Base-by-base conservation (phyloP, 1,140 invertebrate genomes). In the Drosophila funebris region DNA sequence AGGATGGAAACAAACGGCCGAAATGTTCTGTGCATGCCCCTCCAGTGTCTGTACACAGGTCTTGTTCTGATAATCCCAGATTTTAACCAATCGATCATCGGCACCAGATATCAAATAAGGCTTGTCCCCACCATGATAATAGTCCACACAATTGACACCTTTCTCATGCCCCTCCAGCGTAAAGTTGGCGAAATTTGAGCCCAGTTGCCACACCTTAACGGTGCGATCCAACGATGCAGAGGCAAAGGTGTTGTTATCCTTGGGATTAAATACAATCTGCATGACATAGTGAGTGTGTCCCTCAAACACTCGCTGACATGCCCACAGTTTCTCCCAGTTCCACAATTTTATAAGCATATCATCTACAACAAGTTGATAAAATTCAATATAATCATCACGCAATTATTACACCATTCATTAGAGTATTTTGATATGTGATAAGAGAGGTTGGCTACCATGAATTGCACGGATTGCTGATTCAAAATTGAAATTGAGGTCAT, bases 51-150 rank as follows among this genome's bases (percentile, higher is more conserved):
- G 98, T 0, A 99, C 99, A 92, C 99, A 99, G 0, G 98, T 99
- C 93, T 99, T 99, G 92, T 99, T 99, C 91, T 99, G 97, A 92
- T 99, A 99, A 92, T 99, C 99, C 99, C 99, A 99, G 74, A 99
- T 99, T 93, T 99, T 99, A 0, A 99, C 98, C 1, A 97, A 93
- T 41, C 97, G 95, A 92, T 99, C 99, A 92, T 99, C 99, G 44
- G 98, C 98, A 13, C 99, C 99, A 57, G 99, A 99, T 87, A 99
- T 99, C 16, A 99, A 93, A 92, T 99, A 99, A 0, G 99, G 99
- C 88, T 99, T 99, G 89, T 99, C 99, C n/a, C 98, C 98, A n/a
- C 97, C 98, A 90, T 99, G 97, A 91, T 99, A 99, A 91, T 99
- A 99, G 92, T 99, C 98, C 0, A 99, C 97, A 92, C 98, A 99